Base-by-base conservation (phyloP, 2,888 invertebrate species). In the Epirrhoe alternata region DNA sequence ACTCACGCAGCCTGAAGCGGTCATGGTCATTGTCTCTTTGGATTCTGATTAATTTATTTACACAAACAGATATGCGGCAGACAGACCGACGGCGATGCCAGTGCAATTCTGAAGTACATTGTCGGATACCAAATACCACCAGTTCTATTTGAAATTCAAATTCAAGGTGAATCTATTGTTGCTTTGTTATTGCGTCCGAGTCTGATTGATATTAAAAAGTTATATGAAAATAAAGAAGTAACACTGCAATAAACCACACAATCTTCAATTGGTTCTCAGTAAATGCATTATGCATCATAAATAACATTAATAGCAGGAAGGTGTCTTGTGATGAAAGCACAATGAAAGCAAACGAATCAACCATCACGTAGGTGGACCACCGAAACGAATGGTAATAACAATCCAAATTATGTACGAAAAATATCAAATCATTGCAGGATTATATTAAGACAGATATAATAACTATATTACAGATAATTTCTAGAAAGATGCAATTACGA, bases 11-110 rank as follows among this genome's bases (percentile, higher is more conserved):
- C 64, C 62, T 52, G 69, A 69, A 66, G 60, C 72, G 72, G 73
- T 74, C 75, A 75, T 63, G 74, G 75, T 64, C 75, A 71, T 73
- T 75, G 68, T 72, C 73, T 74, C 65, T 61, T 62, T 61, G 47
- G 59, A 70, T 66, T 67, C 61, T 54, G 47, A 66, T 66, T 65
- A 65, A 56, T 58, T 66, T 64, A 69, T 71, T 64, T 67, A 71
- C 61, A 69, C 64, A 65, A 70, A 60, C 65, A 63, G 62, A 56
- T 59, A 61, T 59, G 49, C 57, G 31, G 50, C 17, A 71, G 71
- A 69, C 69, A 24, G 35, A 55, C 14, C 58, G 69, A 65, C 69
- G 67, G 63, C 69, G 67, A 60, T 55, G 59, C 49, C 52, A 45
- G 31, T 57, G 57, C 64, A 50, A 56, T 51, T 51, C 51, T 49